Evolutionary conservation across 1,140 invertebrate genomes (phyloP).

Genomic region (Sarcophaga peregrina): DNA sequence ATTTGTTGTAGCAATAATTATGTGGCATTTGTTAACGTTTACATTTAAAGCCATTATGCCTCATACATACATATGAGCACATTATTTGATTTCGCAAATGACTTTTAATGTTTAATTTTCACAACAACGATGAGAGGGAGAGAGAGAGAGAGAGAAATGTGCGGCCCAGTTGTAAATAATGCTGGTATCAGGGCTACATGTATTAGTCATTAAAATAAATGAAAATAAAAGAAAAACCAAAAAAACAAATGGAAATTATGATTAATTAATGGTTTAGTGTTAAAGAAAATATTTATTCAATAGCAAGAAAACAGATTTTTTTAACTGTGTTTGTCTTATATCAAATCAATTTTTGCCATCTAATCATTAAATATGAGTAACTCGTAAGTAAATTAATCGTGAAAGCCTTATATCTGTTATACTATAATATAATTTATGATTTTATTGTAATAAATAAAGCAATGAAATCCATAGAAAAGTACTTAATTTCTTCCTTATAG

Average conservation of each 20-base stretch:
- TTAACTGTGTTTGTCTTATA: too few relatives aligned
- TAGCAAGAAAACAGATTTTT: too few relatives aligned
- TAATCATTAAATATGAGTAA: too few relatives aligned
- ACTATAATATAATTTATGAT: too few relatives aligned
- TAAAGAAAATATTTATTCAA: too few relatives aligned
- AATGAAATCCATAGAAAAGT: too few relatives aligned
- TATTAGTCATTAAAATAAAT: constrained; percentile 9
- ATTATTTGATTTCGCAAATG: constrained; percentile 13
- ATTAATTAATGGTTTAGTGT: background rate
- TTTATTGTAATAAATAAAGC: too few relatives aligned
- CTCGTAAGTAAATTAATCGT: too few relatives aligned
- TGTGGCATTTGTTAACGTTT: constrained; percentile 9
- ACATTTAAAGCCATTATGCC: background rate
- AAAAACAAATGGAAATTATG: background rate
- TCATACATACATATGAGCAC: constrained; percentile 33
- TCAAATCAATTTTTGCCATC: too few relatives aligned
- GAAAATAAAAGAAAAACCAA: background rate
- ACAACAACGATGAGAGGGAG: background rate
- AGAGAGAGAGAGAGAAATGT: background rate
- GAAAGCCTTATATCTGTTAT: too few relatives aligned
- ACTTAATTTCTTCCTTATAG: too few relatives aligned
- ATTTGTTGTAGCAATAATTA: constrained; percentile 31
- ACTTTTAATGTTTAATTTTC: constrained; percentile 40
- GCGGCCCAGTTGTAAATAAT: background rate
- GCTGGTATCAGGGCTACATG: background rate